Evolutionary conservation across 1,140 invertebrate genomes (phyloP).

Genomic region (Anoplolepis gracilipes): DNA sequence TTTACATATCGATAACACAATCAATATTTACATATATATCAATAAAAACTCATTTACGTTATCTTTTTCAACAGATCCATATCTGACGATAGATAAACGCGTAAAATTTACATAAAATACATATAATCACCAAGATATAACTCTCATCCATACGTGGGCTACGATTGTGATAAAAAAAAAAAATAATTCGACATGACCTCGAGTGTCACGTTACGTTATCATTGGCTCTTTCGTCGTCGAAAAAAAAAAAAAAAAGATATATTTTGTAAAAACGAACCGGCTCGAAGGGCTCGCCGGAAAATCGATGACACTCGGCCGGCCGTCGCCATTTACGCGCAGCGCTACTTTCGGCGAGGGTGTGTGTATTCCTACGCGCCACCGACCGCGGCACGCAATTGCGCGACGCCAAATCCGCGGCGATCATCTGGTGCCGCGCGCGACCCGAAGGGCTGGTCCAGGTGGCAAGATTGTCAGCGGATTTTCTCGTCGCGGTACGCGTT

Average conservation of each 20-base stretch:
- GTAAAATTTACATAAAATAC: background rate
- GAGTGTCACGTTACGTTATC: background rate
- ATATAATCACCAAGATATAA: too few species aligned
- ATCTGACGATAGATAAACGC: too few species aligned
- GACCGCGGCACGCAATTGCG: background rate
- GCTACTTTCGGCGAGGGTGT: background rate
- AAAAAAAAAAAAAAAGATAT: background rate
- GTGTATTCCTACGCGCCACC: conserved; percentile 26
- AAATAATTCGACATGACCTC: too few species aligned
- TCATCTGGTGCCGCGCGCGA: background rate
- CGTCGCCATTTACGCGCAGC: background rate
- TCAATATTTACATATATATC: background rate
- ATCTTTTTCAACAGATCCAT: background rate
- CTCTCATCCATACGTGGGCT: too few species aligned
- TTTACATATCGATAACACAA: background rate
- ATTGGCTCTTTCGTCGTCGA: background rate
- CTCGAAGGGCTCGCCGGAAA: conserved; percentile 11
- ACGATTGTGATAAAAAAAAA: too few species aligned
- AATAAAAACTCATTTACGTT: background rate
- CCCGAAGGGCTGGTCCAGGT: background rate
- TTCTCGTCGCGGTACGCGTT: too few species aligned
- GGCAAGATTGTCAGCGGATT: background rate
- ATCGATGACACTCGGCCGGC: conserved; percentile 25
- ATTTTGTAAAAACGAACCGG: background rate
- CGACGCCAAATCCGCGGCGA: background rate